phyloP scores from a whole-genome alignment of 2,113 vertebrate species.

The Dromiciops gliroides region DNA sequence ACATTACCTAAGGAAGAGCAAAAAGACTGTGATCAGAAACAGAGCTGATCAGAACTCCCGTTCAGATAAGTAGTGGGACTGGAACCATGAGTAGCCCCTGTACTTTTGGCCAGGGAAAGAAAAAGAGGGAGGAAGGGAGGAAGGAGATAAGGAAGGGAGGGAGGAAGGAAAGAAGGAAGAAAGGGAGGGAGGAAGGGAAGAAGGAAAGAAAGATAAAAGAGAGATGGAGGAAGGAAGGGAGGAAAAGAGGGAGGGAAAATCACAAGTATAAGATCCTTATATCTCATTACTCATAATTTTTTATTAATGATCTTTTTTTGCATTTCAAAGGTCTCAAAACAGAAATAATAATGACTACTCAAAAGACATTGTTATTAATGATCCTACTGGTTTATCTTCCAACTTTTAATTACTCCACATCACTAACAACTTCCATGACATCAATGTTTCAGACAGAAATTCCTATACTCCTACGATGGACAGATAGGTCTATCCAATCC shows the following conservation, averaged over 20 bases:
- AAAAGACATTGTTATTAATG: slow-evolving; percentile 25
- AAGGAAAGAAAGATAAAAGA: too few relatives aligned
- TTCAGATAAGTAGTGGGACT: background rate
- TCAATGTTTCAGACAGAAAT: background rate
- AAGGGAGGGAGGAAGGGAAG: background rate
- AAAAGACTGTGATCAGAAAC: background rate
- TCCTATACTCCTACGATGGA: background rate
- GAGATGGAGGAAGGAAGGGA: too few relatives aligned
- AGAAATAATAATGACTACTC: slow-evolving; percentile 49
- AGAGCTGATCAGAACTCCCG: background rate
- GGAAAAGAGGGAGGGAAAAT: background rate
- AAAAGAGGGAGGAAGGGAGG: background rate
- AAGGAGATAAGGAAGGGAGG: too few relatives aligned
- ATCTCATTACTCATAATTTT: slow-evolving; percentile 57
- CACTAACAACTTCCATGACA: background rate
- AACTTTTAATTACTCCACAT: slow-evolving; percentile 25
- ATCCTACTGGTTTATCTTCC: background rate
- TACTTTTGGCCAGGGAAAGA: background rate
- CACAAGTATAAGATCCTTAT: slow-evolving; percentile 6
- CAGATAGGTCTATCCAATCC: background rate
- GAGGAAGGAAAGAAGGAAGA: background rate
- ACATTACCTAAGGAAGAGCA: background rate
- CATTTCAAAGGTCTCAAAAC: slow-evolving; percentile 48
- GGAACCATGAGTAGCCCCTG: background rate
- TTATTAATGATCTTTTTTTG: slow-evolving; percentile 34